phyloP scores from a whole-genome alignment of 2,888 invertebrate genomes.

The Habrosyne pyritoides region DNA sequence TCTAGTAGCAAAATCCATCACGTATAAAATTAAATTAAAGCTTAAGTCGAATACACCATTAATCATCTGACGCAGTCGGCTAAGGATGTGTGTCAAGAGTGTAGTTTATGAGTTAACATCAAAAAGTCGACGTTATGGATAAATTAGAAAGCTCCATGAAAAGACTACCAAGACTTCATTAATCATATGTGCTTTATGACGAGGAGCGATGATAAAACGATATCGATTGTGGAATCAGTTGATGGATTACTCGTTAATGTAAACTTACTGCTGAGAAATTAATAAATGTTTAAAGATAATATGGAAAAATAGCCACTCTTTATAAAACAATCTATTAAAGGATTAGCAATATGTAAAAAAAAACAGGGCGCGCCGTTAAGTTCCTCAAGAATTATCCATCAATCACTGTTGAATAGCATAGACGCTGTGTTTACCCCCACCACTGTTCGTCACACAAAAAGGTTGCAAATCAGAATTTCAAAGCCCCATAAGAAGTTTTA shows the following conservation, averaged over 20 bases:
- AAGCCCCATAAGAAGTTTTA: too few relatives aligned
- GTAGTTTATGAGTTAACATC: conserved; percentile 24
- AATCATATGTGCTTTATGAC: conserved; percentile 30
- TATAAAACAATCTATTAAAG: too few relatives aligned
- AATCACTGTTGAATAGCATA: too few relatives aligned
- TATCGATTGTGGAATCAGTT: not conserved
- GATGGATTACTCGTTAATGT: not conserved
- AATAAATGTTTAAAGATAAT: too few relatives aligned
- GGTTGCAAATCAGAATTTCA: too few relatives aligned
- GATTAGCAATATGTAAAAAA: not conserved
- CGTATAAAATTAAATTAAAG: not conserved
- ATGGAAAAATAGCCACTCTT: too few relatives aligned
- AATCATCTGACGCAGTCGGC: conserved; percentile 1
- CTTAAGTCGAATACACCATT: not conserved
- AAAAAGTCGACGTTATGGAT: conserved; percentile 37
- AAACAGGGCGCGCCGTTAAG: too few relatives aligned
- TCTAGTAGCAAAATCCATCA: not conserved
- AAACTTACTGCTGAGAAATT: too few relatives aligned
- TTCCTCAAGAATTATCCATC: too few relatives aligned
- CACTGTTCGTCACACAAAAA: too few relatives aligned
- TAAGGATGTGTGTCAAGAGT: conserved; percentile 7
- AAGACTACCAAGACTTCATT: conserved; percentile 31
- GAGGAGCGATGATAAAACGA: conserved; percentile 18
- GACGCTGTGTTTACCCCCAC: too few relatives aligned
- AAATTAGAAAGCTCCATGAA: conserved; percentile 33